Conservation (phyloP, 2,888 invertebrate species). For the Mythimna impura region DNA sequence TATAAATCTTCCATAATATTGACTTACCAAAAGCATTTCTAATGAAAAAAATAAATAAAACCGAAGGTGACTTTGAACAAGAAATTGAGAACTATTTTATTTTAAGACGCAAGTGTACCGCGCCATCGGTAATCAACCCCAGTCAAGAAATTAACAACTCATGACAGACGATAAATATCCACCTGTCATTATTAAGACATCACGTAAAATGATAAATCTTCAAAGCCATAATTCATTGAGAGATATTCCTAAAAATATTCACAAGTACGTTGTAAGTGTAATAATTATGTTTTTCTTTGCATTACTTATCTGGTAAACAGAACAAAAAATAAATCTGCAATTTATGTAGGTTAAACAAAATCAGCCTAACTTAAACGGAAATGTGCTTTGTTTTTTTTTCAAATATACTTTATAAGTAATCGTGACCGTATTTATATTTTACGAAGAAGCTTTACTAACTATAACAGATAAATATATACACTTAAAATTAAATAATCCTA, state of each 20-base stretch:
- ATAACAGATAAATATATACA: no score
- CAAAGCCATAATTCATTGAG: slow-evolving; percentile 5
- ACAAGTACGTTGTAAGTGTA: neutral
- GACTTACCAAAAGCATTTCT: neutral
- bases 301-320: no score
- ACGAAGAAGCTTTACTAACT: no score
- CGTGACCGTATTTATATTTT: no score
- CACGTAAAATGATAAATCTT: slow-evolving; percentile 41
- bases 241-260: neutral
- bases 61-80: neutral
- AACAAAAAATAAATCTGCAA: no score
- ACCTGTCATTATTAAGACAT: slow-evolving; percentile 30
- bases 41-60: neutral
- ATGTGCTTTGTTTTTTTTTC: no score
- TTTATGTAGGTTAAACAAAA: no score
- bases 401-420: no score
- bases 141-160: slow-evolving; percentile 55
- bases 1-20: neutral
- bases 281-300: neutral
- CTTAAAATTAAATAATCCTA: no score
- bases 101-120: slow-evolving; percentile 18
- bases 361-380: no score
- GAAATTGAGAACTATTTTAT: neutral
- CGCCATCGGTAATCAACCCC: slow-evolving; percentile 44
- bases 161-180: slow-evolving; percentile 46